phyloP scores from a whole-genome alignment of 2,113 vertebrate genomes.

The Arizona elegans region DNA sequence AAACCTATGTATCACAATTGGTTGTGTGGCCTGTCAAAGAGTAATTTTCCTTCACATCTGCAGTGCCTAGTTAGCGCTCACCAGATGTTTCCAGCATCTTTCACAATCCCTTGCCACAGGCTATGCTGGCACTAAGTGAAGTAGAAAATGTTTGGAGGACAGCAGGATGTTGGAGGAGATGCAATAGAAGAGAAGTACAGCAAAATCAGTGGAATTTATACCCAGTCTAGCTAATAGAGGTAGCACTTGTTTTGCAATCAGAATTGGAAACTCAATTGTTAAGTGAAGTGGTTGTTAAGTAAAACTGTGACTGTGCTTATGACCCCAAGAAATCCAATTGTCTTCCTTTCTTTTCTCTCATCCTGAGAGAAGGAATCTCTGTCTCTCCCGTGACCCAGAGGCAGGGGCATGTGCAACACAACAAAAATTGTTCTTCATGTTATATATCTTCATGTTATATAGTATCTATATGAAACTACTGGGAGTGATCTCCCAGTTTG shows the following conservation, averaged over 20 bases:
- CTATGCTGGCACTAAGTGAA: not conserved
- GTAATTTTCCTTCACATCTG: not conserved
- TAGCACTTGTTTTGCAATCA: not conserved
- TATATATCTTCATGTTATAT: not conserved
- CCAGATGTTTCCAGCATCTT: not conserved
- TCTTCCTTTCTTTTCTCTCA: not conserved
- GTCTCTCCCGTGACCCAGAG: not conserved
- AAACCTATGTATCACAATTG: not conserved
- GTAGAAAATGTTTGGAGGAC: not conserved
- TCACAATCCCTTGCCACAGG: not conserved
- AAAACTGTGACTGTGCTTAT: not conserved
- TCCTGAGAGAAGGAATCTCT: not conserved
- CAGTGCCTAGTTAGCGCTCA: not conserved
- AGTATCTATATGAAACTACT: not conserved
- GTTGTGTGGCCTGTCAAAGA: not conserved
- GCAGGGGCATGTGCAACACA: not conserved
- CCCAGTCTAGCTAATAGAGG: too few species aligned
- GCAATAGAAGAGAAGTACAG: not conserved
- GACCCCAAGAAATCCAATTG: not conserved
- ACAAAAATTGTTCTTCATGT: not conserved
- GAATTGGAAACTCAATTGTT: not conserved
- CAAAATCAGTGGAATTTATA: not conserved
- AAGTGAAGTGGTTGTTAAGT: not conserved
- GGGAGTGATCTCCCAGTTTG: not conserved
- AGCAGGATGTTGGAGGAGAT: not conserved